Evolutionary conservation across 2,888 invertebrate genomes (phyloP).

Genomic region (Germaria angustata): DNA sequence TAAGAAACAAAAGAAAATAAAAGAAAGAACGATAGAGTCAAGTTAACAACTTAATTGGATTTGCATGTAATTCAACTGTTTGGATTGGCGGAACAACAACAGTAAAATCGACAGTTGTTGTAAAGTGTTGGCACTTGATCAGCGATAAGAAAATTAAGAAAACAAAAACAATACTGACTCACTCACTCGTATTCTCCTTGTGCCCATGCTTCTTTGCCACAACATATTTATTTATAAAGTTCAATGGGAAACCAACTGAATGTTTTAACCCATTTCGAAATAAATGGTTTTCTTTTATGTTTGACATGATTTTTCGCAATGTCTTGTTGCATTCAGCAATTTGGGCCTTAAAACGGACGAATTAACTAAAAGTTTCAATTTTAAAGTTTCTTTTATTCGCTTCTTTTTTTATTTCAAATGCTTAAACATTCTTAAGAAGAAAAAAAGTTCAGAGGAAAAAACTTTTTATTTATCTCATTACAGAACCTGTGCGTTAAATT

Average conservation of each 20-base stretch:
- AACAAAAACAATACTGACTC: slow-evolving; percentile 42
- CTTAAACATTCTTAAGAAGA: background rate
- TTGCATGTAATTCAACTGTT: slow-evolving; percentile 78
- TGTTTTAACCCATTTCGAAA: slow-evolving; percentile 29
- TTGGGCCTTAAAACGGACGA: background rate
- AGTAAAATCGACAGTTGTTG: slow-evolving; percentile 78
- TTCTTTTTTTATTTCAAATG: background rate
- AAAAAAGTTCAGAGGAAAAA: background rate
- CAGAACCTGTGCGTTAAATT: background rate
- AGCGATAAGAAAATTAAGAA: slow-evolving; percentile 69
- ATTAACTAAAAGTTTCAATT: background rate
- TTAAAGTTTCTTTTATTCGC: background rate
- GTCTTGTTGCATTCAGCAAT: background rate
- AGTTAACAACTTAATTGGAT: slow-evolving; percentile 78
- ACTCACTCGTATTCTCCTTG: background rate
- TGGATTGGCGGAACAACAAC: slow-evolving; percentile 72
- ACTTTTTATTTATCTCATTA: background rate
- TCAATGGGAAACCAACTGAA: slow-evolving; percentile 43
- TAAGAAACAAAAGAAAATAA: background rate
- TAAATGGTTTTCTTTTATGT: slow-evolving; percentile 26
- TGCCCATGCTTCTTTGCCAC: background rate
- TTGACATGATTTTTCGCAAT: slow-evolving; percentile 21
- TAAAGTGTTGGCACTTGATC: slow-evolving; percentile 70
- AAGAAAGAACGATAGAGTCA: slow-evolving; percentile 52
- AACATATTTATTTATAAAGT: background rate